phyloP scores from a whole-genome alignment of 64 coral and sea anemone genomes.

The Anthopleura sola region DNA sequence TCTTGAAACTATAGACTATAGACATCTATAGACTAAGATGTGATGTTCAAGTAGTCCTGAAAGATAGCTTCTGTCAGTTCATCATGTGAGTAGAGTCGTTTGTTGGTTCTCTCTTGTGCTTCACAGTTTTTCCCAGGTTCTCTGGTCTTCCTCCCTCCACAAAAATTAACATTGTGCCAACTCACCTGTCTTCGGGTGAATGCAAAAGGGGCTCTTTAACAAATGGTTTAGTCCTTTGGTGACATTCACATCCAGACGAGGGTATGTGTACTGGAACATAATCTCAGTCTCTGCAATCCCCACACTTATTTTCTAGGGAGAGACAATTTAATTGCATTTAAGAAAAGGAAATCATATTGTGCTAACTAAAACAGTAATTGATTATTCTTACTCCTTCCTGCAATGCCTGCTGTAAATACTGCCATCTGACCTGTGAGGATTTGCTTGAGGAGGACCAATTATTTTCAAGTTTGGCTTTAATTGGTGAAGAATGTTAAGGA shows the following conservation, averaged over 20 bases:
- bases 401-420: conserved; percentile 27
- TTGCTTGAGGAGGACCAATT: conserved; percentile 45
- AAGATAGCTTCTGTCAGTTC: no score
- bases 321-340: background rate
- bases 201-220: conserved; percentile 96
- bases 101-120: no score
- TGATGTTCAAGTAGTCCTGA: background rate
- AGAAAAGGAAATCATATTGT: no score
- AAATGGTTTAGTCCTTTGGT: conserved; percentile 98
- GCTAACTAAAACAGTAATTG: no score
- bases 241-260: conserved; percentile 95
- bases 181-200: conserved; percentile 97
- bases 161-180: background rate
- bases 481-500: conserved; percentile 45
- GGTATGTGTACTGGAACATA: conserved; percentile 91
- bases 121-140: no score
- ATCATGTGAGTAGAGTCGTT: no score
- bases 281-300: conserved; percentile 49
- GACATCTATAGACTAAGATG: background rate
- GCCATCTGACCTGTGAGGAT: conserved; percentile 49
- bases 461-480: conserved; percentile 34
- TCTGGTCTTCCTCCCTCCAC: no score
- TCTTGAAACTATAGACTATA: no score
- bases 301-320: conserved; percentile 10
- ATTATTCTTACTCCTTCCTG: background rate